Evolutionary conservation across 2,797 vertebrate genomes (phyloP).

Genomic region (Meda fulgida): DNA sequence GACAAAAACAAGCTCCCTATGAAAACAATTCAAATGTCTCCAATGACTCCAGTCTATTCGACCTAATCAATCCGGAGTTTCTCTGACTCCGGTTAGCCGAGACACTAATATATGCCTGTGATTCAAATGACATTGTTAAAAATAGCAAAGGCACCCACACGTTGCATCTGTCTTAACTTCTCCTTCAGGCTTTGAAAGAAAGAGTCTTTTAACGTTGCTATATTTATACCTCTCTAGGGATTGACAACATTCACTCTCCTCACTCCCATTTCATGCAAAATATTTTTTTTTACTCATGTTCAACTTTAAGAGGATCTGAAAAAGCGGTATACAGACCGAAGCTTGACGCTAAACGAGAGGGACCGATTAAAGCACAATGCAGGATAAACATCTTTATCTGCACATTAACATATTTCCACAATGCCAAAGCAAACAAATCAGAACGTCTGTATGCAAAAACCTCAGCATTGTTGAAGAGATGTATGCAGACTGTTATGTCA

Average conservation of each 20-base stretch:
- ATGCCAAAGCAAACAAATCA: slow-evolving; percentile 38
- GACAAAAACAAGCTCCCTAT: not conserved
- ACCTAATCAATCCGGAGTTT: not conserved
- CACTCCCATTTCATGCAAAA: slow-evolving; percentile 58
- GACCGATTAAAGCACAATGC: slow-evolving; percentile 59
- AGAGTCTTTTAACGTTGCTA: slow-evolving; percentile 45
- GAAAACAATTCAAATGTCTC: not conserved
- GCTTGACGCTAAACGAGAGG: slow-evolving; percentile 44
- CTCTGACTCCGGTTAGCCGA: not conserved
- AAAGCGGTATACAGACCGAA: slow-evolving; percentile 53
- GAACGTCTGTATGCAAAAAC: slow-evolving; percentile 17
- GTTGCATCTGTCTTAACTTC: slow-evolving; percentile 29
- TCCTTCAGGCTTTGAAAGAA: slow-evolving; percentile 49
- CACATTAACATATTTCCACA: slow-evolving; percentile 48
- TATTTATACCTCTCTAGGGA: slow-evolving; percentile 48
- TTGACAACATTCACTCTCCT: slow-evolving; percentile 41
- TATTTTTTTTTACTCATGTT: not conserved
- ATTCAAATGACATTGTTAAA: slow-evolving; percentile 49
- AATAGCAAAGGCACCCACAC: slow-evolving; percentile 48
- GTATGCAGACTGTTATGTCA: slow-evolving; percentile 49
- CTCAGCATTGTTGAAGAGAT: slow-evolving; percentile 15
- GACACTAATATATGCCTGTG: slow-evolving; percentile 52
- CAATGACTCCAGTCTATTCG: not conserved
- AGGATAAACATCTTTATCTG: slow-evolving; percentile 62
- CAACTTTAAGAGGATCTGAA: slow-evolving; percentile 51